Evolutionary conservation across 2,113 vertebrate genomes (phyloP), one percentile per base, ranked within the genome.

Genomic region (Phaethornis superciliosus): DNA sequence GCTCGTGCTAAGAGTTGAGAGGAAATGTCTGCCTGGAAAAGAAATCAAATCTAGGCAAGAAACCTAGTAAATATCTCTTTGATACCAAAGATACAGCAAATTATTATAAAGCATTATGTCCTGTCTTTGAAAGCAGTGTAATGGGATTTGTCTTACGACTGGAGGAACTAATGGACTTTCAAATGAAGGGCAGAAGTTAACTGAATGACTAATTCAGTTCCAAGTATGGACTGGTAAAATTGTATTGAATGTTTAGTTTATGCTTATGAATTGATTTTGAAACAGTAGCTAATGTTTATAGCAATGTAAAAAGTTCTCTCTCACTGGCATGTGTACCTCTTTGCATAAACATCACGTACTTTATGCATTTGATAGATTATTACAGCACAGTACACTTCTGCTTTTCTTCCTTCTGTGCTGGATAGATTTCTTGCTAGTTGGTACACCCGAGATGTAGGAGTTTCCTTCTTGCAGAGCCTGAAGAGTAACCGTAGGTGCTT

Each of bases 21-120:
- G 67, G 89, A 88, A 86, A 64, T 40, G 93, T 95, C 64, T 90
- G 55, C 82, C 67, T 88, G 84, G 79, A 95, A 97, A 96, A 74
- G 69, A 89, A 96, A 91, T 90, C 68, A 76, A 51, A 95, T 91
- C 67, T 92, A 94, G 80, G 21, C 26, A 58, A 19, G 47, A 68
- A 76, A 58, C 46, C 49, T 89, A 33, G 47, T 56, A 32, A 79
- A 47, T 35, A 72, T 23, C 40, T 92, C 70, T 81, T 49, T 81
- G 40, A 76, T 91, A 76, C 30, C 15, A 19, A 85, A 80, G 46
- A 52, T 75, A 49, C 32, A 1, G 3, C 67, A 75, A 55, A 70
- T 89, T 65, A 62, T 35, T 92, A 23, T 18, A 70, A 71, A 85
- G 40, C 42, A 1, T 46, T 82, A 3, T 17, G 17, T 75, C 49